phyloP scores from a whole-genome alignment of 2,888 invertebrate genomes.

The Amorpha juglandis region DNA sequence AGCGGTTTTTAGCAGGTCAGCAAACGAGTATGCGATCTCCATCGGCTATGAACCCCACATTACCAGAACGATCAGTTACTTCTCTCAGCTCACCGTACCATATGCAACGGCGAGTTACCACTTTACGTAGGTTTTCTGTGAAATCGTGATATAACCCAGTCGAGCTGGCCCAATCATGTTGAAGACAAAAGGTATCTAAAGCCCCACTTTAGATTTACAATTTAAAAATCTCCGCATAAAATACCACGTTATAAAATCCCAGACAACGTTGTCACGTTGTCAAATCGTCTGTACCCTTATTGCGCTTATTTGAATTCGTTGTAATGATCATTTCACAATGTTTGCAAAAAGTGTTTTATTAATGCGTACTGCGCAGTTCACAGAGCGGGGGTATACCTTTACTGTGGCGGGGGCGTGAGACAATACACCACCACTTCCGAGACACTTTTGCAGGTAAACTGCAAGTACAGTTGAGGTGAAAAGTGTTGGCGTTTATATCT shows the following conservation, averaged over 20 bases:
- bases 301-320: background rate
- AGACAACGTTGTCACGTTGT: background rate
- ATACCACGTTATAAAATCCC: background rate
- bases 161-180: too few species aligned
- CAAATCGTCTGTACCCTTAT: background rate
- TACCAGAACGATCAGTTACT: too few species aligned
- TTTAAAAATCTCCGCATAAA: background rate
- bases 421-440: constrained; percentile 75
- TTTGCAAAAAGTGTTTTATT: constrained; percentile 46
- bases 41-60: too few species aligned
- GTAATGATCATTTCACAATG: constrained; percentile 25
- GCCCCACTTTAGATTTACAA: too few species aligned
- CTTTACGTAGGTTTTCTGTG: too few species aligned
- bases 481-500: constrained; percentile 40
- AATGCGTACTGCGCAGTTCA: constrained; percentile 36
- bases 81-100: too few species aligned
- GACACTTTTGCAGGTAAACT: constrained; percentile 63
- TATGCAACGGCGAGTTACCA: too few species aligned
- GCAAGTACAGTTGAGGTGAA: constrained; percentile 44
- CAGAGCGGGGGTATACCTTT: constrained; percentile 51
- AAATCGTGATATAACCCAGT: too few species aligned
- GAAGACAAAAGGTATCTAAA: too few species aligned
- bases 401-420: constrained; percentile 79
- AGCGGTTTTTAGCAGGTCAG: too few species aligned
- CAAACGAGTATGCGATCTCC: too few species aligned